Evolutionary conservation across 2,797 vertebrate genomes (phyloP), one percentile per base, ranked within the genome.

Genomic region (Pangasius krempfi): DNA sequence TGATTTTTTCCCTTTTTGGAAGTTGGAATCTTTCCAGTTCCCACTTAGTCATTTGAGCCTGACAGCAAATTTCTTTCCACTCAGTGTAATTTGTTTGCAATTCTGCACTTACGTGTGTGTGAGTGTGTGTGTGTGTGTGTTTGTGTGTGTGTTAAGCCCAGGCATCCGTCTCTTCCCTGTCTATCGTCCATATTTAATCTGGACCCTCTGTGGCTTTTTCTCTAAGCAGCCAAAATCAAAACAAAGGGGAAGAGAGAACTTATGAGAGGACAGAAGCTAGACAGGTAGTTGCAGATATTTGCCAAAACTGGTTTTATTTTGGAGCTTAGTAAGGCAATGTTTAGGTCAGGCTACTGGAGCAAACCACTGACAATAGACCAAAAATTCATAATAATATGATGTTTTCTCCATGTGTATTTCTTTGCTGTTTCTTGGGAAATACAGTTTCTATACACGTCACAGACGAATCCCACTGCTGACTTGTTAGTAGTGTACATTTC

Each of bases 131-230:
- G 44, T 50, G 73, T 5, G 25, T 18, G 7, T n/a, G 72, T 37
- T 40, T 62, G 50, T 52, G 5, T 75, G 84, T 82, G 66, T 30
- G 56, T 14, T 30, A 54, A 56, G 1, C 3, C 66, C 52, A 30
- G 25, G 37, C 64, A 54, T 82, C 64, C 37, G 6, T 47, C 78
- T 40, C 86, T 82, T 79, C 25, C 64, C 79, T 58, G 27, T 73
- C 33, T 72, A 8, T 82, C 66, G 52, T 82, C 66, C 79, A 87
- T 87, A 72, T 87, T 87, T 87, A 82, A 73, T 82, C 86, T 80
- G 86, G 52, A 20, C 78, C 52, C 52, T 87, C 76, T 37, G 50
- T 47, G 33, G 50, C 4, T 30, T 10, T n/a, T 52, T 81, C 60
- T 33, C n/a, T 44, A 4, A 70, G 33, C 50, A 70, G 30, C 10